Conservation (phyloP, 2,797 vertebrate species). For the Typhlichthys subterraneus region DNA sequence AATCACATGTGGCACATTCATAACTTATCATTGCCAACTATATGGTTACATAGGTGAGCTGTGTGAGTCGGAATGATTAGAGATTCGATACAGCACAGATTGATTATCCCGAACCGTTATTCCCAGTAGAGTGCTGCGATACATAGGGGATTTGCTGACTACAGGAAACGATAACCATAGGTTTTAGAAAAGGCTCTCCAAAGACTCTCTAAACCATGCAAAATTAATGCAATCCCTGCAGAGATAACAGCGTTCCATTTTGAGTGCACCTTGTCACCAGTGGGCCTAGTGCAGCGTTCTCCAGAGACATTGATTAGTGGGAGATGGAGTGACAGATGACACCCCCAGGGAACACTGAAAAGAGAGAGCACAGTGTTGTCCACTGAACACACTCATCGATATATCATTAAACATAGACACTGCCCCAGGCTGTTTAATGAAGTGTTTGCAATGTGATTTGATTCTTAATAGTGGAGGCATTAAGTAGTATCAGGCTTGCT, state of each 20-base stretch:
- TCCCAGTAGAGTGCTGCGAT: slow-evolving; percentile 29
- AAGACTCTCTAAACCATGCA: slow-evolving; percentile 55
- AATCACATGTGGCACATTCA: background rate
- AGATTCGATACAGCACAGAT: background rate
- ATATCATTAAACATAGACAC: slow-evolving; percentile 87
- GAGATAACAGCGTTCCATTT: slow-evolving; percentile 64
- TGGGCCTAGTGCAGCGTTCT: slow-evolving; percentile 49
- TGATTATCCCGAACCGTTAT: slow-evolving; percentile 4
- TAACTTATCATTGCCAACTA: slow-evolving; percentile 2
- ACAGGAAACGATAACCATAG: slow-evolving; percentile 10
- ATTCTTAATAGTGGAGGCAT: slow-evolving; percentile 78
- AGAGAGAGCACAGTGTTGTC: slow-evolving; percentile 48
- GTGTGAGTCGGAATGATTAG: background rate
- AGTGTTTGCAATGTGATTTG: slow-evolving; percentile 84
- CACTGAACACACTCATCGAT: slow-evolving; percentile 66
- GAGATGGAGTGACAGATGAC: slow-evolving; percentile 68
- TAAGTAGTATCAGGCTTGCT: slow-evolving; percentile 72
- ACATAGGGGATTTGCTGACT: slow-evolving; percentile 32
- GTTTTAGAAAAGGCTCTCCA: slow-evolving; percentile 40
- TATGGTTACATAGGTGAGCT: slow-evolving; percentile 1
- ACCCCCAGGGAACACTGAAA: slow-evolving; percentile 37
- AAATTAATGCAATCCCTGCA: slow-evolving; percentile 61
- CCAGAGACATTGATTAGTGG: slow-evolving; percentile 65
- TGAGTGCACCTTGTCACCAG: slow-evolving; percentile 64
- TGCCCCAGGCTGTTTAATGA: slow-evolving; percentile 84